Evolutionary conservation across 2,113 vertebrate species (phyloP).

Genomic region (Lepisosteus osseus): DNA sequence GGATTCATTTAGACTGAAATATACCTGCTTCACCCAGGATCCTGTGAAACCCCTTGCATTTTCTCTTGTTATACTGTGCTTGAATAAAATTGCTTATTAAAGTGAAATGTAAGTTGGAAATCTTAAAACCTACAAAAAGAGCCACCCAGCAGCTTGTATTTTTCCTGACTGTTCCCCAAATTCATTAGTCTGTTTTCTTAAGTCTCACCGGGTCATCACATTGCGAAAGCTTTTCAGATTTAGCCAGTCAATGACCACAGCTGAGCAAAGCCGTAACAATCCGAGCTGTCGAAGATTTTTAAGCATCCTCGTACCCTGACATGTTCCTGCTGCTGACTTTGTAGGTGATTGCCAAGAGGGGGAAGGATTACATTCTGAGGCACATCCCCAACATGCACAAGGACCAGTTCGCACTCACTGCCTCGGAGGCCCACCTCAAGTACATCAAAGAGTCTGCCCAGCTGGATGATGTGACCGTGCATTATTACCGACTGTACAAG

Average conservation of each 20-base stretch:
- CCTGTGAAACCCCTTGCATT: slow-evolving; percentile 18
- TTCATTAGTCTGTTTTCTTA: too few species aligned
- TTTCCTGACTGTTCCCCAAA: too few species aligned
- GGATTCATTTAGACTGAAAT: slow-evolving; percentile 23
- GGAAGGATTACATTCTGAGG: slow-evolving; percentile 93
- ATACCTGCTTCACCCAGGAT: slow-evolving; percentile 25
- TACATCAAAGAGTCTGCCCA: slow-evolving; percentile 94
- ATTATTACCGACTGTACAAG: slow-evolving; percentile 96
- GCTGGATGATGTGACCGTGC: slow-evolving; percentile 91
- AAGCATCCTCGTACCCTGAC: neutral
- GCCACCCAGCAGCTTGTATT: too few species aligned
- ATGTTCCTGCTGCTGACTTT: neutral
- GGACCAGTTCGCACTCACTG: slow-evolving; percentile 93
- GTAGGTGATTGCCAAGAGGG: slow-evolving; percentile 93
- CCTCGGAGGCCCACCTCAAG: slow-evolving; percentile 90
- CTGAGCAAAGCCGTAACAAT: too few species aligned
- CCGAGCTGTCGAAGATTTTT: too few species aligned
- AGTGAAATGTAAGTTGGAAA: too few species aligned
- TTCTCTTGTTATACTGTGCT: slow-evolving; percentile 4
- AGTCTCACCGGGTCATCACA: too few species aligned
- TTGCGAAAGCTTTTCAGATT: too few species aligned
- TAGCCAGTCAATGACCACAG: too few species aligned
- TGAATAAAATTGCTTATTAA: neutral
- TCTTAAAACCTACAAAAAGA: too few species aligned
- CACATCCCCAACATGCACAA: slow-evolving; percentile 98